Conservation (phyloP, 2,797 vertebrate genomes). For the Takifugu rubripes region DNA sequence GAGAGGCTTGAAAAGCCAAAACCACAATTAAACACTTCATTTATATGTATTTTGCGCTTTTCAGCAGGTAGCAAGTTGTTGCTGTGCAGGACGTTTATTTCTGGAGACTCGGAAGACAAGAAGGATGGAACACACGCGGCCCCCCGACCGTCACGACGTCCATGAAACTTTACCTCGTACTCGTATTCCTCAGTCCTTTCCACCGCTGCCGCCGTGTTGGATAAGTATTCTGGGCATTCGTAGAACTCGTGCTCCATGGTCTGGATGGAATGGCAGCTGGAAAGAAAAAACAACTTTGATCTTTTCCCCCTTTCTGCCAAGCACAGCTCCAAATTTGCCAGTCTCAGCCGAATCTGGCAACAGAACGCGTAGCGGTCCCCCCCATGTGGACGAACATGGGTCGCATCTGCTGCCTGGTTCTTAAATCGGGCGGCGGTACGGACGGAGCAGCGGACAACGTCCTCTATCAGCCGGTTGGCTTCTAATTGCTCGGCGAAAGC, state of each 20-base stretch:
- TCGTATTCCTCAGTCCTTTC: slow-evolving; percentile 90
- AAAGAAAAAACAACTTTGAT: slow-evolving; percentile 10
- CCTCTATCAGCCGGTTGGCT: slow-evolving; percentile 65
- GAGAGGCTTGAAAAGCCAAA: no score
- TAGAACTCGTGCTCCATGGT: slow-evolving; percentile 92
- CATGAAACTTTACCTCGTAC: slow-evolving; percentile 83
- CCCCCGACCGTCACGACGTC: no score
- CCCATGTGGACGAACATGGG: slow-evolving; percentile 37
- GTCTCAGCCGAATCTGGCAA: no score
- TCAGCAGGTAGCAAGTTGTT: no score
- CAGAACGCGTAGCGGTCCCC: no score
- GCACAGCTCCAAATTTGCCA: no score
- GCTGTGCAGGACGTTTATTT: no score
- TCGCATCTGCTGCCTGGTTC: slow-evolving; percentile 42
- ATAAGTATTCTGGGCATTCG: slow-evolving; percentile 91
- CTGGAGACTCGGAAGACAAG: no score
- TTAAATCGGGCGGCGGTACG: not conserved
- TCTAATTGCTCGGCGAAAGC: slow-evolving; percentile 71
- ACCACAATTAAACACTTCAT: no score
- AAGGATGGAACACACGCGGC: no score
- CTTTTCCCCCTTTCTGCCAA: not conserved
- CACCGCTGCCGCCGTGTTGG: slow-evolving; percentile 81
- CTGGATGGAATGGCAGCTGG: slow-evolving; percentile 93
- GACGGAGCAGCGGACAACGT: slow-evolving; percentile 36
- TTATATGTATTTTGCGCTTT: no score